These are phyloP conservation scores for Selene dorsalis DNA, from an alignment of 2,797 vertebrate species.

Conservation along the genomic window DNA sequence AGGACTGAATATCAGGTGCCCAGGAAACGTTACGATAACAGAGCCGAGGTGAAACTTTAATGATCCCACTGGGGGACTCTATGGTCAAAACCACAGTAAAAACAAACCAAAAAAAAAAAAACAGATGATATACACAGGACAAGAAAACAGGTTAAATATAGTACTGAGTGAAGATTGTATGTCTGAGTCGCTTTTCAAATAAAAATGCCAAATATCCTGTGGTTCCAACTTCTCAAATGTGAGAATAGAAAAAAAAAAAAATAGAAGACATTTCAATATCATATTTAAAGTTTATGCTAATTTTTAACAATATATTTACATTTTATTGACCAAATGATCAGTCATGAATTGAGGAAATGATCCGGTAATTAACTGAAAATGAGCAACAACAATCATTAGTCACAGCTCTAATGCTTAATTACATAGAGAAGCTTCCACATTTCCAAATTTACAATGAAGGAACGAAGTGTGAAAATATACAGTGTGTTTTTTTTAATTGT, in stretches of 20 bases:
- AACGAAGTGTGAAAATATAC: background rate
- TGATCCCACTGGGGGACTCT: slow-evolving; percentile 26
- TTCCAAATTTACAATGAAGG: background rate
- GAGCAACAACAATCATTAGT: background rate
- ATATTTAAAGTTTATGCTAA: background rate
- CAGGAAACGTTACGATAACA: slow-evolving; percentile 44
- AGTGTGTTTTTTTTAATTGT: background rate
- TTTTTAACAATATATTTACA: background rate
- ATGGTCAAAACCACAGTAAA: too few species aligned
- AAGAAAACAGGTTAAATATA: slow-evolving; percentile 19
- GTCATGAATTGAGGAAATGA: background rate
- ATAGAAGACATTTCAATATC: background rate
- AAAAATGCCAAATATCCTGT: slow-evolving; percentile 3
- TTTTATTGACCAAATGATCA: slow-evolving; percentile 4
- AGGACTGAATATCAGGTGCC: slow-evolving; percentile 36
- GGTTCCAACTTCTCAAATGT: slow-evolving; percentile 3
- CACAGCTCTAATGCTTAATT: background rate
- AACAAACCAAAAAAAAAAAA: too few species aligned
- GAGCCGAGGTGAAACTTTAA: slow-evolving; percentile 48
- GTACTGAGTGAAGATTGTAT: background rate
- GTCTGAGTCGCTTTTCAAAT: background rate
- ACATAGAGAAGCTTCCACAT: background rate
- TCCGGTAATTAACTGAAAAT: background rate
- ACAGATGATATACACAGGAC: slow-evolving; percentile 11
- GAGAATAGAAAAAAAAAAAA: slow-evolving; percentile 10